Conservation (phyloP, 2,113 vertebrate genomes). For the Gopherus flavomarginatus region DNA sequence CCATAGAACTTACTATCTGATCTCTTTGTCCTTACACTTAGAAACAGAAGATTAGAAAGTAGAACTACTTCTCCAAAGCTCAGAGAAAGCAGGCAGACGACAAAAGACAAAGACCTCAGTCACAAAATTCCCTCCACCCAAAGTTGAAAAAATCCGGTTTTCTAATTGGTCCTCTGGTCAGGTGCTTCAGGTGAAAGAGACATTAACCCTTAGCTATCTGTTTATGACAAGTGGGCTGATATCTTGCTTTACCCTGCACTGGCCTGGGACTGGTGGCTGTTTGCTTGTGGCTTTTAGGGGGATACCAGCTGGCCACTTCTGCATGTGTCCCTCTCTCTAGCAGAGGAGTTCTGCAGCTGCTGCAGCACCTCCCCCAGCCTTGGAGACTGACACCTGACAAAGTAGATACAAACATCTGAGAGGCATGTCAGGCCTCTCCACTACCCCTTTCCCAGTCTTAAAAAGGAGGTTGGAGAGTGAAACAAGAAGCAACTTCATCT, state of each 20-base stretch:
- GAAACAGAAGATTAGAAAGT: no score
- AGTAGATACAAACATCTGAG: background rate
- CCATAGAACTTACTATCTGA: no score
- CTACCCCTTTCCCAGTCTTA: rapidly evolving
- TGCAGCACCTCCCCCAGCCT: background rate
- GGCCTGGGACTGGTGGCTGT: background rate
- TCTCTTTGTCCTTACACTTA: no score
- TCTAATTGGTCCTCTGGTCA: no score
- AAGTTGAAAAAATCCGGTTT: no score
- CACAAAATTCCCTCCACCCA: no score
- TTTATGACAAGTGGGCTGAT: no score
- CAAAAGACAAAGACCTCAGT: no score
- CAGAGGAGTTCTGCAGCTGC: background rate
- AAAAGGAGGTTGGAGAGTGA: background rate
- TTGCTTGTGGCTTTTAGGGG: background rate
- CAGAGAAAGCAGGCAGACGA: no score
- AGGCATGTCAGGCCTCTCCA: background rate
- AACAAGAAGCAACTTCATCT: background rate
- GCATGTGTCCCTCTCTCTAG: background rate
- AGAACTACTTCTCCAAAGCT: no score
- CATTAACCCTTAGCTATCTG: no score
- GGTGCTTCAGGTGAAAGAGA: no score
- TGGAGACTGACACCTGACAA: background rate
- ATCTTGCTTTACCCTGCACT: background rate
- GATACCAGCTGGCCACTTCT: background rate